Conservation (phyloP, 2,888 invertebrate genomes). For the Chrysina gloriosa region DNA sequence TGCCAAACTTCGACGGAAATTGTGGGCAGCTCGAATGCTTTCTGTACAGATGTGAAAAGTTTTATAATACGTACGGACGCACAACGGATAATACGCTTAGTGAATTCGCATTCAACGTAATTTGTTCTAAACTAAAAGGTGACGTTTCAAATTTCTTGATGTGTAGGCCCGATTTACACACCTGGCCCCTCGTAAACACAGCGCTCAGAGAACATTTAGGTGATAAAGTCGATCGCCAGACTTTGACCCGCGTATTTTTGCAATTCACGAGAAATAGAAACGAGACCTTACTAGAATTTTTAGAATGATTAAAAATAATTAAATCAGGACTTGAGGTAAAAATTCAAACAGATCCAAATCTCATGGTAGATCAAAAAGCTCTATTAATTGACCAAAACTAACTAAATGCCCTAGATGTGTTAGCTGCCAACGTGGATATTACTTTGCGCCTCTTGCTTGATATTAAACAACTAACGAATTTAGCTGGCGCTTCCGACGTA, state of each 20-base stretch:
- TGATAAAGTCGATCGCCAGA: neutral
- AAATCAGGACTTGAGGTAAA: constrained; percentile 9
- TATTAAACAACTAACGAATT: neutral
- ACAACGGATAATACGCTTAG: constrained; percentile 6
- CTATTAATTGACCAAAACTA: constrained; percentile 14
- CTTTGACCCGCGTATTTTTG: constrained; percentile 3
- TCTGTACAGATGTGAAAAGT: neutral
- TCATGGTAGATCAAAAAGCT: neutral
- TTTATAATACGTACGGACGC: constrained; percentile 6
- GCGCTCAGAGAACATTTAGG: constrained; percentile 12
- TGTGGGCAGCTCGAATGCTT: constrained; percentile 3
- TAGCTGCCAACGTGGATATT: neutral
- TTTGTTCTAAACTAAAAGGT: constrained; percentile 1
- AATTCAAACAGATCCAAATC: neutral
- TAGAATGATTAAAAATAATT: constrained; percentile 16
- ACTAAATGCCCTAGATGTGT: constrained; percentile 2
- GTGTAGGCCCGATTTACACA: constrained; percentile 7
- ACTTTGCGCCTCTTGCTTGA: constrained; percentile 2
- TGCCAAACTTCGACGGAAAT: neutral
- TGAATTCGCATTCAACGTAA: too few relatives aligned
- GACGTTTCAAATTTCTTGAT: constrained; percentile 16
- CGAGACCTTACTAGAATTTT: constrained; percentile 6
- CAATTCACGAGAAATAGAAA: neutral
- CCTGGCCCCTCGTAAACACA: too few relatives aligned
- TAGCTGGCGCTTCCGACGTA: too few relatives aligned